These are phyloP conservation scores for Tryphoninae sp. DNA, from an alignment of 2,888 invertebrate species.

Conservation along the genomic window DNA sequence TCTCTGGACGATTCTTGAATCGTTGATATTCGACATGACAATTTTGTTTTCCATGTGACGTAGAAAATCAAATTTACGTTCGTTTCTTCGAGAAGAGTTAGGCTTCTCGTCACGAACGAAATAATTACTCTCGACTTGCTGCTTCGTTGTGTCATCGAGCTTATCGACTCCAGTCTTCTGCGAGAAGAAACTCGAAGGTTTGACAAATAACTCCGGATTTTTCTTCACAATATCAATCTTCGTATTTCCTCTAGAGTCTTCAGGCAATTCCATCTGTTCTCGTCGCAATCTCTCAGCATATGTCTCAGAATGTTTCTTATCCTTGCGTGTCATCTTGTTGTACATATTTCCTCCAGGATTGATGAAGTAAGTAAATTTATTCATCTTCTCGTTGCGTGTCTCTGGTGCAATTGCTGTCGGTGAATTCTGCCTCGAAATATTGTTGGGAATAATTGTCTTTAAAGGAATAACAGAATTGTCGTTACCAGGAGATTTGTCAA, in stretches of 20 bases:
- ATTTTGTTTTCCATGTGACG: slow-evolving; percentile 34
- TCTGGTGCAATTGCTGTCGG: neutral
- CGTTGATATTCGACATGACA: slow-evolving; percentile 38
- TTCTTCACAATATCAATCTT: slow-evolving; percentile 44
- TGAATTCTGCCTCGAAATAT: neutral
- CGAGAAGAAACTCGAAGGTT: slow-evolving; percentile 52
- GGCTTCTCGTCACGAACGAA: slow-evolving; percentile 23
- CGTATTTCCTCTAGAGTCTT: slow-evolving; percentile 35
- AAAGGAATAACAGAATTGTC: too few species aligned
- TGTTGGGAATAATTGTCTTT: neutral
- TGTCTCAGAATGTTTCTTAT: slow-evolving; percentile 79
- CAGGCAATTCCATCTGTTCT: slow-evolving; percentile 63
- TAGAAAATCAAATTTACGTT: slow-evolving; percentile 36
- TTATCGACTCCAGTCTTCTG: neutral
- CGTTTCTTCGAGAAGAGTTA: slow-evolving; percentile 23
- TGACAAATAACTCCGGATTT: slow-evolving; percentile 54
- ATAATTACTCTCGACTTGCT: neutral
- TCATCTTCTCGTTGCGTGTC: slow-evolving; percentile 56
- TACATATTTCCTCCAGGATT: slow-evolving; percentile 70
- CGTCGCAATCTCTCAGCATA: slow-evolving; percentile 75
- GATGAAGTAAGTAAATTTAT: slow-evolving; percentile 75
- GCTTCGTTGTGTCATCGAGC: neutral
- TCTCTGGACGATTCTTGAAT: slow-evolving; percentile 33
- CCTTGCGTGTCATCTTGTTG: slow-evolving; percentile 77
- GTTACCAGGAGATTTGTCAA: neutral